These are phyloP conservation scores for Uromys caudimaculatus DNA, from an alignment of 2,797 vertebrate genomes.

Conservation along the genomic window DNA sequence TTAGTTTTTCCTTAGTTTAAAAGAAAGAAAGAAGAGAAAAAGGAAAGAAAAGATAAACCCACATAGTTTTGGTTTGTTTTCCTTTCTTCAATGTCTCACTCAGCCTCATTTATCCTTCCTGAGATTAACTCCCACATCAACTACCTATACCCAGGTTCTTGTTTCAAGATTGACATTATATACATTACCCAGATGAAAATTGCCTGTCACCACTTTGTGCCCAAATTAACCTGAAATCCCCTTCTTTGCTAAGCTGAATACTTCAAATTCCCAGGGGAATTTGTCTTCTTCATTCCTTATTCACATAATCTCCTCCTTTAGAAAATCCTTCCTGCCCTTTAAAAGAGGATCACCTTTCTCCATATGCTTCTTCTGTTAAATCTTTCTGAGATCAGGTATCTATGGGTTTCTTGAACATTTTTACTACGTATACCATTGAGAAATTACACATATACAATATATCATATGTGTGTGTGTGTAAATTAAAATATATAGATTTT, in stretches of 20 bases:
- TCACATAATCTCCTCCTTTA: neutral
- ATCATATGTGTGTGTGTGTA: neutral
- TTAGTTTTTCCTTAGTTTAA: neutral
- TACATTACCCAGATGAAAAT: slow-evolving; percentile 33
- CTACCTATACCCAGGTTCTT: neutral
- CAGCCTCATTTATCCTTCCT: slow-evolving; percentile 32
- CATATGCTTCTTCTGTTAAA: slow-evolving; percentile 10
- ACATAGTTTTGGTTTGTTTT: neutral
- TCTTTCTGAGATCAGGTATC: slow-evolving; percentile 18
- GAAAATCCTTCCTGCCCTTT: slow-evolving; percentile 21
- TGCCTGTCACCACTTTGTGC: neutral
- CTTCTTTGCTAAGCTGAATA: neutral
- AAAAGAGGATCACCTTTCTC: slow-evolving; percentile 5
- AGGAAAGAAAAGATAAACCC: neutral
- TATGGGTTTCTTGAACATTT: neutral
- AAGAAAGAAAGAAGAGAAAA: neutral
- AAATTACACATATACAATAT: neutral
- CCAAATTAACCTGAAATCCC: slow-evolving; percentile 36
- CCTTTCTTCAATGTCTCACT: neutral
- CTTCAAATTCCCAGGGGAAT: slow-evolving; percentile 20
- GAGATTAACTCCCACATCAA: slow-evolving; percentile 35
- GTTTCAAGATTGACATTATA: slow-evolving; percentile 19
- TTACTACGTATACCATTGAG: neutral
- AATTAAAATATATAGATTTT: neutral
- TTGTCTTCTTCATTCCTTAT: slow-evolving; percentile 17